Base-by-base conservation (phyloP, 2,888 invertebrate genomes). In the Machimus atricapillus region DNA sequence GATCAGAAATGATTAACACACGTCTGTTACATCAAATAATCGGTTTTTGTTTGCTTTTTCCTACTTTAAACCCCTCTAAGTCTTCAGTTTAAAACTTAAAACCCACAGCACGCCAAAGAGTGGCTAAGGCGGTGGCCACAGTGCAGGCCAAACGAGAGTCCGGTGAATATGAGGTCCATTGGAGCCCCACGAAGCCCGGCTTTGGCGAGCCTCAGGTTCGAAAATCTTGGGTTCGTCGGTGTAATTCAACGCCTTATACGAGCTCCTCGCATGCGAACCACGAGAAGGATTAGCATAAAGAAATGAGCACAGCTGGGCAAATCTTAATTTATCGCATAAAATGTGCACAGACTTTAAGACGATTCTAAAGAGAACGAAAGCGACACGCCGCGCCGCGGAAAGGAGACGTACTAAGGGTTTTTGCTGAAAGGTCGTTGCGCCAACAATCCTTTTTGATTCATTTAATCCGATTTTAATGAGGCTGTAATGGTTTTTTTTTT, bases 261-360 rank as follows among this genome's bases (percentile, higher is more conserved):
- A 37, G 12, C 14, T 6, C 31, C 34, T 76, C 40, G 19, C 8
- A 76, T 37, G 19, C 16, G 1, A 2, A 76, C 37, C 76, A 12
- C 58, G 37, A 82, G 34, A 27, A 31, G 66, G 82, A 82, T 82
- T 82, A 82, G 37, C 66, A 82, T 82, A 82, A 82, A 34, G 58
- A 82, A 82, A 40, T 82, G 58, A 82, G 82, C 82, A 58, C 34
- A 82, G 82, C 12, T 19, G 82, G 37, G 66, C 66, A 66, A 82
- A 82, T 82, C 82, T 82, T 58, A 82, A 82, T 58, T 82, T 82
- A 40, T 82, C 37, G 82, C 82, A 34, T 14, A 82, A 66, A 66
- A 82, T 58, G 40, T 23, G 27, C 34, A 12, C 82, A 82, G 58
- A 82, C 58, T 82, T 66, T 82, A 66, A 66, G 66, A 19, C 27